A percentile compares a stretch with the other conserved stretches of the same genome.
Evolutionary conservation across 2,888 invertebrate genomes (phyloP).

Genomic region (Diachrysia chrysitis): DNA sequence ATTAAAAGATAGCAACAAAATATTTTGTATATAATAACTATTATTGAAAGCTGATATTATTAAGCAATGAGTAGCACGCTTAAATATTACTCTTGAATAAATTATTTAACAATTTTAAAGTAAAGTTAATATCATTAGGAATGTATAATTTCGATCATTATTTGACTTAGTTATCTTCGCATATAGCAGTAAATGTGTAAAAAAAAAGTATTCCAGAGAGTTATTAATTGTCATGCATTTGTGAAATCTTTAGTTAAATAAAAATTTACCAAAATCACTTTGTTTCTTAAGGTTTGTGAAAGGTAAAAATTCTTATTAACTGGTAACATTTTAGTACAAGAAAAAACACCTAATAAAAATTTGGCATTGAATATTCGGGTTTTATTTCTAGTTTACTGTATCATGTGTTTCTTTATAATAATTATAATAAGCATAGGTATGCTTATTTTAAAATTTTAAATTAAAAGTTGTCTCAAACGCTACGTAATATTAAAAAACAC

Average conservation of each 20-base stretch:
- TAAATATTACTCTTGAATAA: constrained; percentile 28
- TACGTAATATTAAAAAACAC: not conserved
- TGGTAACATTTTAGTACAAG: not conserved
- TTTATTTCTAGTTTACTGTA: not conserved
- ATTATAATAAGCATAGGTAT: not conserved
- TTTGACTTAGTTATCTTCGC: constrained; percentile 25
- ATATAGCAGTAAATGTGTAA: not conserved
- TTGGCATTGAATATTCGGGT: not conserved
- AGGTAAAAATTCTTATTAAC: not conserved
- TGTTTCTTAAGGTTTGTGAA: not conserved
- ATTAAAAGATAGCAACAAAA: not conserved
- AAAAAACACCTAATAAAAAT: not conserved
- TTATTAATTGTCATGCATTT: not conserved
- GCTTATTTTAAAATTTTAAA: no score
- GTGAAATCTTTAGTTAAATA: not conserved
- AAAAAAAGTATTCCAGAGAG: not conserved
- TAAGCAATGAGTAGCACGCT: constrained; percentile 9
- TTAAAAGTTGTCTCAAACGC: not conserved
- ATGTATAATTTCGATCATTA: constrained; percentile 47
- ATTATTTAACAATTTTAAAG: constrained; percentile 23
- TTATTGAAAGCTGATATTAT: not conserved
- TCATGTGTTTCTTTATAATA: not conserved
- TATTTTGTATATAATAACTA: no score
- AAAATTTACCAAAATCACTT: not conserved
- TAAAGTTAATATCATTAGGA: constrained; percentile 54